phyloP scores from a whole-genome alignment of 2,888 invertebrate genomes.

The Brachycybe producta region DNA sequence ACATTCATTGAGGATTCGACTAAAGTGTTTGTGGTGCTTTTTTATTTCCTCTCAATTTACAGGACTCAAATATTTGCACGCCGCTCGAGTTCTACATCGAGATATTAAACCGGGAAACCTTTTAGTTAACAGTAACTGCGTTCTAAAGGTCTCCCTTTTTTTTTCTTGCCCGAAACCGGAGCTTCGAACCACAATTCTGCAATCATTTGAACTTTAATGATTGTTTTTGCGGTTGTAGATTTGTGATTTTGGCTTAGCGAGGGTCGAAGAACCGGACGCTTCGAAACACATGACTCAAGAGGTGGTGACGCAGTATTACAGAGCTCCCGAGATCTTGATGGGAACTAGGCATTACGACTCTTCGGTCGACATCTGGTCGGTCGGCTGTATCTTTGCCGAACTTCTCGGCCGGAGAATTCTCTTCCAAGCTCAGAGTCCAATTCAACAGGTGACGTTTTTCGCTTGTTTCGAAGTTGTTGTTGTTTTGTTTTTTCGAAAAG shows the following conservation, averaged over 20 bases:
- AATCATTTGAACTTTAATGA: not conserved
- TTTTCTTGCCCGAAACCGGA: not conserved
- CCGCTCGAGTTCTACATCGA: slow-evolving; percentile 91
- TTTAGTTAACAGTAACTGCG: slow-evolving; percentile 97
- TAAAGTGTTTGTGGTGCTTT: slow-evolving; percentile 1
- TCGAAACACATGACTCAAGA: slow-evolving; percentile 97
- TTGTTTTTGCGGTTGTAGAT: slow-evolving; percentile 45
- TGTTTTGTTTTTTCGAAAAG: no score
- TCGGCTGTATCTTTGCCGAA: slow-evolving; percentile 98
- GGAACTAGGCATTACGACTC: slow-evolving; percentile 93
- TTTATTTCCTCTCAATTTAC: slow-evolving; percentile 29
- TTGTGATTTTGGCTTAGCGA: slow-evolving; percentile 97
- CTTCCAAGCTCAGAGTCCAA: slow-evolving; percentile 96
- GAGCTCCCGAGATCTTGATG: slow-evolving; percentile 98
- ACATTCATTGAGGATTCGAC: no score
- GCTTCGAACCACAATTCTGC: not conserved
- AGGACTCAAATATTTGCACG: slow-evolving; percentile 97
- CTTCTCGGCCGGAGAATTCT: slow-evolving; percentile 86
- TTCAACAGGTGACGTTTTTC: slow-evolving; percentile 60
- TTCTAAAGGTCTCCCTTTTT: slow-evolving; percentile 58
- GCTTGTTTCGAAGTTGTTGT: not conserved
- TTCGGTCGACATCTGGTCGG: slow-evolving; percentile 97
- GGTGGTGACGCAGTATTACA: slow-evolving; percentile 98
- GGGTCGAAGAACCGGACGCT: slow-evolving; percentile 90
- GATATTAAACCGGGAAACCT: slow-evolving; percentile 99